Conservation (phyloP, 2,113 vertebrate genomes). For the Casuarius casuarius region DNA sequence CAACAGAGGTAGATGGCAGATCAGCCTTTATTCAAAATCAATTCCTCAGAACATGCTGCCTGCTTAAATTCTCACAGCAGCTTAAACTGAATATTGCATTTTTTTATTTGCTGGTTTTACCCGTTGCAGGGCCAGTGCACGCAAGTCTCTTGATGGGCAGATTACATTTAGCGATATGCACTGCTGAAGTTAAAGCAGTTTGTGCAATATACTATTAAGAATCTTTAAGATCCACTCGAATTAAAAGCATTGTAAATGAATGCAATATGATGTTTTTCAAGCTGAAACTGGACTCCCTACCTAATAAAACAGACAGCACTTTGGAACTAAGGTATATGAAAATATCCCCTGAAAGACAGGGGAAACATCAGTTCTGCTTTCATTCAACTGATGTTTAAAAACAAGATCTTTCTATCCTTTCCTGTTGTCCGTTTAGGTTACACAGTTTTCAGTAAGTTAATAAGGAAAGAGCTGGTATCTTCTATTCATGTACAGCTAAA, state of each 20-base stretch:
- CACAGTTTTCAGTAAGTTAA: neutral
- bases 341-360: neutral
- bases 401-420: neutral
- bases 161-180: neutral
- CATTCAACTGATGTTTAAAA: neutral
- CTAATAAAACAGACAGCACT: neutral
- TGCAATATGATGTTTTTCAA: neutral
- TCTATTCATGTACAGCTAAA: neutral
- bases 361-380: neutral
- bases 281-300: neutral
- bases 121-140: neutral
- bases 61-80: neutral
- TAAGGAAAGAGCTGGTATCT: neutral
- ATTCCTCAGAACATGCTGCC: neutral
- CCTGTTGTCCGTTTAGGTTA: neutral
- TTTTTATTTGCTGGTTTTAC: neutral
- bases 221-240: neutral
- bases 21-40: slow-evolving; percentile 26
- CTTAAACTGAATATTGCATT: neutral
- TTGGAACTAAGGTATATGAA: neutral
- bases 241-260: neutral
- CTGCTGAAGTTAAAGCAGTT: neutral
- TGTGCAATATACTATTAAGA: neutral
- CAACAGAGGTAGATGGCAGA: neutral
- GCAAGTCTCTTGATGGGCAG: neutral